Percentiles rank a stretch among this genome's conserved stretches.
Conservation (phyloP, 2,888 invertebrate genomes). For the Drosophila multiciliata region DNA sequence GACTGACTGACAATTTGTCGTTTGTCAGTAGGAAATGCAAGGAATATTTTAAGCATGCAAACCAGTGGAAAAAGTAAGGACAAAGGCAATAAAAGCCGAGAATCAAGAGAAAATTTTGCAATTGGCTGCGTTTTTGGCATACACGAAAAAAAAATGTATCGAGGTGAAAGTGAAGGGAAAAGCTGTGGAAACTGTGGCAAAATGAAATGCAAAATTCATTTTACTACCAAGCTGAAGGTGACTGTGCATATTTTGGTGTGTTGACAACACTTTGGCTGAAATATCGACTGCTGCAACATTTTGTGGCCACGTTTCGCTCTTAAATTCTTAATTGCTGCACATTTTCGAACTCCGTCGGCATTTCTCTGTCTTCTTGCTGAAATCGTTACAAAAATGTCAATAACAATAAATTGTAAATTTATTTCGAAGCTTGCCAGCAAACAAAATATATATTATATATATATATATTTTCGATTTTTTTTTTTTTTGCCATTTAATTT, state of each 20-base stretch:
- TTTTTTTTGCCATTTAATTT: slow-evolving; percentile 12
- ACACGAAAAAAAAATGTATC: slow-evolving; percentile 52
- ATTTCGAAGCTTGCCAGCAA: slow-evolving; percentile 48
- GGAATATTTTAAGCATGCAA: slow-evolving; percentile 69
- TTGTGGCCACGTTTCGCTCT: slow-evolving; percentile 56
- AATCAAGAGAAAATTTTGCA: slow-evolving; percentile 48
- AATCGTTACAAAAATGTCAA: slow-evolving; percentile 71
- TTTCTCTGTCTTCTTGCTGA: background rate
- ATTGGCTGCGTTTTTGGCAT: slow-evolving; percentile 61
- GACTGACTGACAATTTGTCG: slow-evolving; percentile 62
- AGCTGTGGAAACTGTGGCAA: slow-evolving; percentile 10
- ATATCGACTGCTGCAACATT: slow-evolving; percentile 26
- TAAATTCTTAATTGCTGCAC: slow-evolving; percentile 72
- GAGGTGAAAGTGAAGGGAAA: slow-evolving; percentile 47
- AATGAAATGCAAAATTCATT: slow-evolving; percentile 57
- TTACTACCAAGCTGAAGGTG: slow-evolving; percentile 13
- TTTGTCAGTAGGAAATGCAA: slow-evolving; percentile 79
- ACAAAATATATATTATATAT: slow-evolving; percentile 39
- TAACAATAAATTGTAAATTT: slow-evolving; percentile 78
- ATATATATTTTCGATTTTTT: slow-evolving; percentile 47
- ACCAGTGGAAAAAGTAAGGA: slow-evolving; percentile 5
- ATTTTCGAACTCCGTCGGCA: background rate
- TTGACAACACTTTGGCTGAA: slow-evolving; percentile 59
- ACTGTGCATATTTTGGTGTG: slow-evolving; percentile 48
- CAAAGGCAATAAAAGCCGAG: slow-evolving; percentile 9